Evolutionary conservation across 2,888 invertebrate genomes (phyloP), one percentile per base, ranked within the genome.

Genomic region (Caradrina kadenii): DNA sequence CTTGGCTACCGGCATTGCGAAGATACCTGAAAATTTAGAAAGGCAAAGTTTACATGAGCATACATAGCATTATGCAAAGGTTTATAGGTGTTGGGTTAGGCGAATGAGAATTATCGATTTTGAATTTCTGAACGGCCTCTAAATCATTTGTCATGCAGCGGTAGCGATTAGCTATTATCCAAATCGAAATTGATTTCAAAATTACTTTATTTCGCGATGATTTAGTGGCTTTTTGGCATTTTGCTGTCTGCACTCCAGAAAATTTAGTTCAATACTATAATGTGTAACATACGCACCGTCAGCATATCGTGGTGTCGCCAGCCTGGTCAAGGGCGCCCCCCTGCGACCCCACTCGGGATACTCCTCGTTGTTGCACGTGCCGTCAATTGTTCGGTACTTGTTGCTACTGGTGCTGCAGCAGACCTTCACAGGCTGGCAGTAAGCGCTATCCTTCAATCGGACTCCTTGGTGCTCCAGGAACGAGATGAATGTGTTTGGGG

Each of bases 351-450:
- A 97, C 61, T 96, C 95, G 0, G 98, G 97, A 73, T 97, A 95
- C 58, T 96, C 91, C 69, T 96, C 90, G 87, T 98, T 98, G 90
- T 98, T 98, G 90, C 98, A 98, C 8, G 97, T 97, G 8, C 98
- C 98, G 88, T 98, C 98, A 53, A 97, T 95, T 13, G 96, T 97
- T 60, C 98, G 96, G 91, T 98, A 98, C 31, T 89, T 90, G 70
- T 80, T 84, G 62, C 86, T 86, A 73, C 82, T 84, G 60, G 85
- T 86, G 54, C 79, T 76, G 75, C 93, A 94, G 11, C 64, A 84
- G 26, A 91, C 79, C 56, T 80, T 86, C 15, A 89, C 80, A 0
- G 93, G 93, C 83, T 89, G 87, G 84, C 94, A 94, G 85, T 86
- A 89, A 22, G 88, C 62, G 5, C 84, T 77, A 60, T 93, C 93